Percentiles rank a stretch among this genome's conserved stretches.
phyloP scores from a whole-genome alignment of 1,140 invertebrate species.

The Latrodectus geometricus region DNA sequence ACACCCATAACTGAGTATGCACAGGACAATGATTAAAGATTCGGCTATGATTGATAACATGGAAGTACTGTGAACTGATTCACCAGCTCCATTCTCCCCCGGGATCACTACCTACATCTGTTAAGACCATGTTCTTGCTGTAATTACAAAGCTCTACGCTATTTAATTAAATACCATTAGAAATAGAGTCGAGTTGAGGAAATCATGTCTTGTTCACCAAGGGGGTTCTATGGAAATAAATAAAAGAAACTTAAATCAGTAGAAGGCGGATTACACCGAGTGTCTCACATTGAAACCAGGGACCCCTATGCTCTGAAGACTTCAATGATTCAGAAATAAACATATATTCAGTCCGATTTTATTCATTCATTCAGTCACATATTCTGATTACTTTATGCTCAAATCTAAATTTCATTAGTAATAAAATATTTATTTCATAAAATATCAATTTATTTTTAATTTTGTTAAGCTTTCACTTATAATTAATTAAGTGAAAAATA shows the following conservation, averaged over 20 bases:
- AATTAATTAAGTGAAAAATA: no score
- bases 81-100: slow-evolving; percentile 6
- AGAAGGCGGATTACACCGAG: slow-evolving; percentile 11
- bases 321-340: no score
- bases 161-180: slow-evolving; percentile 53
- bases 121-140: slow-evolving; percentile 52
- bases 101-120: slow-evolving; percentile 57
- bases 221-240: neutral
- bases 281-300: no score
- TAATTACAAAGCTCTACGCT: slow-evolving; percentile 51
- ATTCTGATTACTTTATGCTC: no score
- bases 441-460: no score
- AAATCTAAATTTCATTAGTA: no score
- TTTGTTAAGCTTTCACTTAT: no score
- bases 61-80: slow-evolving; percentile 19
- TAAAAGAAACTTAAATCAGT: slow-evolving; percentile 31
- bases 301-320: no score
- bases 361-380: no score
- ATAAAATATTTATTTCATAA: no score
- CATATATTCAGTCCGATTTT: no score
- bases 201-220: slow-evolving; percentile 1
- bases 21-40: slow-evolving; percentile 31
- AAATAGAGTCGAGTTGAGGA: neutral
- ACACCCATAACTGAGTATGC: slow-evolving; percentile 45
- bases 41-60: slow-evolving; percentile 29